Conservation (phyloP, 2,113 vertebrate genomes). For the Pampusana beccarii region DNA sequence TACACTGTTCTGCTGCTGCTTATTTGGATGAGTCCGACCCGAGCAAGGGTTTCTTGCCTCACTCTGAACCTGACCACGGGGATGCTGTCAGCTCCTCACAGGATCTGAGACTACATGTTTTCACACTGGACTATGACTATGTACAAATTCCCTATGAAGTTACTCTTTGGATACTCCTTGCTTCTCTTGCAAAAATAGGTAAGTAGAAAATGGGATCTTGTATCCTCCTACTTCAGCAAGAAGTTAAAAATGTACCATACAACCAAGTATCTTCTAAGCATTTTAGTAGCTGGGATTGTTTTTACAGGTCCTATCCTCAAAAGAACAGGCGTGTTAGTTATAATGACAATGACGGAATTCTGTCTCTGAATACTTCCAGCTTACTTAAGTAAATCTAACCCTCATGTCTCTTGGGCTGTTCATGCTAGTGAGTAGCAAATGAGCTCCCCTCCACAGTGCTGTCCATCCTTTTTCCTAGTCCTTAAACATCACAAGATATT, state of each 20-base stretch:
- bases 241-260: not conserved
- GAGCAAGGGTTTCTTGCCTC: not conserved
- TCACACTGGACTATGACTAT: slow-evolving; percentile 86
- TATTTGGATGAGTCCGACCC: not conserved
- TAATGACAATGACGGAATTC: not conserved
- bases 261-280: not conserved
- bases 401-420: not conserved
- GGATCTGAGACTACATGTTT: slow-evolving; percentile 77
- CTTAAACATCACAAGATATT: not conserved
- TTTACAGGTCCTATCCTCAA: not conserved
- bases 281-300: not conserved
- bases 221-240: not conserved
- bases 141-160: slow-evolving; percentile 95
- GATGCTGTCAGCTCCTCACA: slow-evolving; percentile 15
- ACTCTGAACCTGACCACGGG: not conserved
- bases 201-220: slow-evolving; percentile 58
- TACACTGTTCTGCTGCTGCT: not conserved
- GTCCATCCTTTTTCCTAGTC: not conserved
- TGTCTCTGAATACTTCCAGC: not conserved
- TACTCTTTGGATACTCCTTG: slow-evolving; percentile 94
- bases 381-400: not conserved
- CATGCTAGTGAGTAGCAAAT: not conserved
- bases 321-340: not conserved
- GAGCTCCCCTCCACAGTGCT: not conserved
- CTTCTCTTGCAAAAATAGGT: slow-evolving; percentile 98